Evolutionary conservation across 1,140 invertebrate genomes (phyloP).

Genomic region (Diorhabda elongata): DNA sequence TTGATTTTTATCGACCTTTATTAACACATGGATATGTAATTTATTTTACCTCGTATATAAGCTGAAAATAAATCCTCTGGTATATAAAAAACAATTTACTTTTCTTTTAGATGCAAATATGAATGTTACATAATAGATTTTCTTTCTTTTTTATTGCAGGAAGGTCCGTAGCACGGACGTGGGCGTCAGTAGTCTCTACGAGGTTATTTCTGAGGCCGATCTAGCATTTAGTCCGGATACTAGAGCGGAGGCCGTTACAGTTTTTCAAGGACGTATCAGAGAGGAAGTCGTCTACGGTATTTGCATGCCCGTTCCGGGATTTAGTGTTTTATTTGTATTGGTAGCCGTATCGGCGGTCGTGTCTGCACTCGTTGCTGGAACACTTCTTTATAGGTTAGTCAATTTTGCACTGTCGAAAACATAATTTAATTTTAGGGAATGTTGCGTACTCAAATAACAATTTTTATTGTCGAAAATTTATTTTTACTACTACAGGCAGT

Average conservation of each 20-base stretch:
- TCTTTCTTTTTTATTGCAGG: constrained; percentile 38
- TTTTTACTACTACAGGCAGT: too few relatives aligned
- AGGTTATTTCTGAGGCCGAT: constrained; percentile 89
- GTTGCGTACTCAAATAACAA: too few relatives aligned
- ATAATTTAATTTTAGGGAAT: too few relatives aligned
- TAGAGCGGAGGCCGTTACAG: constrained; percentile 73
- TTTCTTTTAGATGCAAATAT: too few relatives aligned
- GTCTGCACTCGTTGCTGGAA: constrained; percentile 58
- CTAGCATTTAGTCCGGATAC: constrained; percentile 83
- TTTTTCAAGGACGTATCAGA: constrained; percentile 80
- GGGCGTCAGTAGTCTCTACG: constrained; percentile 80
- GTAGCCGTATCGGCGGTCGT: constrained; percentile 80
- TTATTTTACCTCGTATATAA: too few relatives aligned
- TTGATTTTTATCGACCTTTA: too few relatives aligned
- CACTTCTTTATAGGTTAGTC: constrained; percentile 27
- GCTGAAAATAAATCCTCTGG: too few relatives aligned
- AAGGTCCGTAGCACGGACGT: constrained; percentile 71
- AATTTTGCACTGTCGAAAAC: too few relatives aligned
- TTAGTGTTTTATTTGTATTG: constrained; percentile 81
- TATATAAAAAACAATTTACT: too few relatives aligned
- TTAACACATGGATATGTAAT: too few relatives aligned
- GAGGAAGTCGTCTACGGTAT: constrained; percentile 89
- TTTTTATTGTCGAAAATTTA: too few relatives aligned
- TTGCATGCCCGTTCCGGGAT: constrained; percentile 82
- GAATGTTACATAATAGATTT: too few relatives aligned